A percentile compares a stretch with the other conserved stretches of the same genome.
Evolutionary conservation across 2,888 invertebrate genomes (phyloP).

Genomic region (Pheosia tremula): DNA sequence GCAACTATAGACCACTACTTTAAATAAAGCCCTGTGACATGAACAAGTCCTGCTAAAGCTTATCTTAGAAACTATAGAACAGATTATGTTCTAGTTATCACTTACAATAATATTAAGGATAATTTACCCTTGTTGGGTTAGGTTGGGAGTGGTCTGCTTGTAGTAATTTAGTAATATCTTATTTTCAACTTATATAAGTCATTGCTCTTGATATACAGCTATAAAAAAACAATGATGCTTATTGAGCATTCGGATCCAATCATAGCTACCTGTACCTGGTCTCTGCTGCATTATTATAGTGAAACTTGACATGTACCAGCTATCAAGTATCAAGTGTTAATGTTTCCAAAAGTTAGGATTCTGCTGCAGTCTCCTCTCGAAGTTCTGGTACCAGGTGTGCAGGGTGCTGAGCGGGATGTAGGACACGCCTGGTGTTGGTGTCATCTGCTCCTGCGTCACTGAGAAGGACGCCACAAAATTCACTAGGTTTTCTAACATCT

Average conservation of each 20-base stretch:
- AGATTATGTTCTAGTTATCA: too few species aligned
- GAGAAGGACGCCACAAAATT: conserved; percentile 97
- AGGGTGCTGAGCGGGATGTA: conserved; percentile 95
- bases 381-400: conserved; percentile 97
- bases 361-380: conserved; percentile 93
- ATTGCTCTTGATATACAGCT: background rate
- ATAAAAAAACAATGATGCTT: background rate
- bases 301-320: conserved; percentile 7
- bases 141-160: too few species aligned
- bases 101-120: too few species aligned
- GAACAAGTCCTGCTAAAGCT: too few species aligned
- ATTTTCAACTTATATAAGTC: too few species aligned
- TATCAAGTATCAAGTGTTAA: conserved; percentile 33
- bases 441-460: conserved; percentile 91
- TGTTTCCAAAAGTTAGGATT: conserved; percentile 98
- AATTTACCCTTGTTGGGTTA: too few species aligned
- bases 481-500: conserved; percentile 96
- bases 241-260: background rate
- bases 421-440: conserved; percentile 90
- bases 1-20: too few species aligned
- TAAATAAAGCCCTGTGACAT: too few species aligned
- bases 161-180: too few species aligned
- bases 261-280: background rate
- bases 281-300: background rate
- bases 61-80: too few species aligned